Conservation (phyloP, 2,888 invertebrate species). For the Polydrusus tereticollis region DNA sequence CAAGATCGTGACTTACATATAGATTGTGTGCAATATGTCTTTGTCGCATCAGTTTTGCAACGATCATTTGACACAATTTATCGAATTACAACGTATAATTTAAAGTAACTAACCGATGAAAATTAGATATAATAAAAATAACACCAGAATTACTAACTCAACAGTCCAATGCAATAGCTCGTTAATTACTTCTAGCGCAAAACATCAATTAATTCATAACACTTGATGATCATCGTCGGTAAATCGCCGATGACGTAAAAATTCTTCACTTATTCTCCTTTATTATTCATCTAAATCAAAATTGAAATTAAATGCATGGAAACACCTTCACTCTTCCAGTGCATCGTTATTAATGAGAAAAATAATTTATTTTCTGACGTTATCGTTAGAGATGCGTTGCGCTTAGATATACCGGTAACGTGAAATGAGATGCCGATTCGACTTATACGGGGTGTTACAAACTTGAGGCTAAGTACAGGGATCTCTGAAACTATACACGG, state of each 20-base stretch:
- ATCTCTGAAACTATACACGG: too few species aligned
- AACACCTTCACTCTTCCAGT: conserved; percentile 24
- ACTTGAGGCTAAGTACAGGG: too few species aligned
- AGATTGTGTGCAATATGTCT: background rate
- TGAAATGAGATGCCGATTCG: too few species aligned
- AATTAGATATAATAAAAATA: too few species aligned
- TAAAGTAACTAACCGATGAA: too few species aligned
- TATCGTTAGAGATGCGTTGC: background rate
- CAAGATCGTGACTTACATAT: conserved; percentile 37
- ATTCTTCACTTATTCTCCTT: background rate
- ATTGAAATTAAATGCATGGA: conserved; percentile 16
- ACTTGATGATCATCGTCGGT: conserved; percentile 13
- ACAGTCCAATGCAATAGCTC: background rate
- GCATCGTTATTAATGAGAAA: conserved; percentile 6
- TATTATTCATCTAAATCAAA: conserved; percentile 16
- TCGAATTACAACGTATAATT: too few species aligned
- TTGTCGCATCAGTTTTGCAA: conserved; percentile 4
- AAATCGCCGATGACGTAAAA: conserved; percentile 17
- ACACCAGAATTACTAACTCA: conserved; percentile 6
- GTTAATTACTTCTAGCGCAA: conserved; percentile 16
- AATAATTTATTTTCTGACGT: background rate
- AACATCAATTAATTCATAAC: conserved; percentile 28
- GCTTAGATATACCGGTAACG: background rate
- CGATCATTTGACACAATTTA: too few species aligned
- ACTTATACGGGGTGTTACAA: too few species aligned